Base-by-base conservation (phyloP, 1,140 invertebrate genomes). In the Cylas formicarius region DNA sequence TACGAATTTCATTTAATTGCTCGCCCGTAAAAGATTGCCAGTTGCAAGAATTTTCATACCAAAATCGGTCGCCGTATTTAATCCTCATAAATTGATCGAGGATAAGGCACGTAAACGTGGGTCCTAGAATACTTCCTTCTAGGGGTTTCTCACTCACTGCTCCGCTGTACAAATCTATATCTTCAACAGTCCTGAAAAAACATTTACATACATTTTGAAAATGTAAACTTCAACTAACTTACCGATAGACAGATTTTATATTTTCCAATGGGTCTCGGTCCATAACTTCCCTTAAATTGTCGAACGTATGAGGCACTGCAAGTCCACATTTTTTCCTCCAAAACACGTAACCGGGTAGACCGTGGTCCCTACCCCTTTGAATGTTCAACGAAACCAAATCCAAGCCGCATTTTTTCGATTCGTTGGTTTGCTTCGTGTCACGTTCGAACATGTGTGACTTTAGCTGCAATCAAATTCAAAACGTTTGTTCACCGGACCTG, bases 101-200 rank as follows among this genome's bases (percentile, higher is more conserved):
- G n/a, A 96, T 70, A 23, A 96, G 70, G 62, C 90, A 95, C 4
- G 78, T 82, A 10, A 91, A 75, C 0, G 90, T 89, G 2, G 90
- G 84, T 0, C 90, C 91, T 21, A 92, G 70, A 7, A 89, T 72
- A 1, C 81, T 76, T 7, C 75, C 80, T 19, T 72, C 60, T 11
- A 76, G 54, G 0, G 83, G 81, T 5, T 72, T 66, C 62, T 94
- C 90, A 7, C 87, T 83, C 7, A 93, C 60, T 0, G 82, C 80
- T 0, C 87, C 88, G 1, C 86, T 87, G 61, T 92, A 93, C 5
- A 93, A 60, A 62, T 96, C 91, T 3, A 93, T 75, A 61, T 94
- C 90, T 24, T 88, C 78, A 0, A 91, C 80, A 2, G 70, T 65
- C 24, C 81, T 84, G 53, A 26, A 55, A 64, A 52, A n/a, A n/a